These are phyloP conservation scores for Melitaea cinxia DNA, from an alignment of 1,140 invertebrate species.

Conservation along the genomic window DNA sequence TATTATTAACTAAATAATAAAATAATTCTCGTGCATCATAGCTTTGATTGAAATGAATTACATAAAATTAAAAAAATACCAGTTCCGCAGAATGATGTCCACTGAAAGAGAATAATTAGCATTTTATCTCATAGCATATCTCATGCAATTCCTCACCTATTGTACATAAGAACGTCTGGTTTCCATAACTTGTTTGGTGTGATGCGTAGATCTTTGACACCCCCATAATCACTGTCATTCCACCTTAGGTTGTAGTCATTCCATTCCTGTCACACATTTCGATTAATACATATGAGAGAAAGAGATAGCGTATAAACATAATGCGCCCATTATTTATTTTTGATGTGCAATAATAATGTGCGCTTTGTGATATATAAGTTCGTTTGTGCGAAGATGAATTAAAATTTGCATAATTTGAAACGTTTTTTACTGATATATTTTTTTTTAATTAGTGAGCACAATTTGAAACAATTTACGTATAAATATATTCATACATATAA, in stretches of 20 bases:
- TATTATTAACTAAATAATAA: constrained; percentile 3
- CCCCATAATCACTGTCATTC: constrained; percentile 96
- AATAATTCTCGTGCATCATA: background rate
- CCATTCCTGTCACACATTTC: constrained; percentile 91
- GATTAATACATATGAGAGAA: constrained; percentile 40
- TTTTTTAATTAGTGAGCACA: no score
- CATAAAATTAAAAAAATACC: constrained; percentile 19
- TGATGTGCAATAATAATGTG: background rate
- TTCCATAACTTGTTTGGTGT: constrained; percentile 98
- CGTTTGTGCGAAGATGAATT: no score
- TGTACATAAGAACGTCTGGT: constrained; percentile 99
- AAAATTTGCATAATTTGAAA: no score
- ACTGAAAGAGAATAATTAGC: constrained; percentile 37
- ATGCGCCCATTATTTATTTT: background rate
- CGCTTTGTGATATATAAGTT: background rate
- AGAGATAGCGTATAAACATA: constrained; percentile 1
- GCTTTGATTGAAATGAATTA: background rate
- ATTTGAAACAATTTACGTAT: no score
- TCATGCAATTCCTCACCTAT: constrained; percentile 89
- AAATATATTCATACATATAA: no score
- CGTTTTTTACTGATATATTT: no score
- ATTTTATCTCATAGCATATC: constrained; percentile 27
- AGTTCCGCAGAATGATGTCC: background rate
- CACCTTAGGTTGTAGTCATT: constrained; percentile 97
- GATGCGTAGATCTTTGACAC: constrained; percentile 95